phyloP scores from a whole-genome alignment of 2,797 vertebrate species.

The Orestias chungarensis region DNA sequence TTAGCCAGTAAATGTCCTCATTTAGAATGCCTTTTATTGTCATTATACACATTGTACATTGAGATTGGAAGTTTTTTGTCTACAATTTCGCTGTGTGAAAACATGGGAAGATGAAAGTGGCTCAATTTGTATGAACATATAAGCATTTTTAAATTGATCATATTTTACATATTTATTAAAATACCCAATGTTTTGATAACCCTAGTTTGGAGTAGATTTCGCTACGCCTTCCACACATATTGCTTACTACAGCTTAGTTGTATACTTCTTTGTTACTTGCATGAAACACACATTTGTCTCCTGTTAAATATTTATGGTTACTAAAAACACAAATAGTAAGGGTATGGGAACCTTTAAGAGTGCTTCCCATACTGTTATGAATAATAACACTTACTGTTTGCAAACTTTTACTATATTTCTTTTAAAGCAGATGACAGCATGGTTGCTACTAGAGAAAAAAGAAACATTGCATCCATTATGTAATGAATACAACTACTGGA shows the following conservation, averaged over 20 bases:
- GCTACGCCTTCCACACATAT: background rate
- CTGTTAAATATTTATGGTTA: background rate
- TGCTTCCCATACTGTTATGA: background rate
- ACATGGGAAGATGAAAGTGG: background rate
- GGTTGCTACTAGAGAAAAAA: background rate
- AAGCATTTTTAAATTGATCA: background rate
- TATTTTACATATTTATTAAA: background rate
- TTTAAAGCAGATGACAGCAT: background rate
- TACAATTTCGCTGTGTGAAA: background rate
- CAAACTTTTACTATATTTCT: background rate
- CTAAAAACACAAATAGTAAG: background rate
- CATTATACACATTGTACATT: too few relatives aligned
- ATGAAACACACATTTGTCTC: background rate
- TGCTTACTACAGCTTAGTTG: background rate
- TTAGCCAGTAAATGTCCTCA: too few relatives aligned
- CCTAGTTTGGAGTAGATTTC: background rate
- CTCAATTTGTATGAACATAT: background rate
- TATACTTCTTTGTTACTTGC: too few relatives aligned
- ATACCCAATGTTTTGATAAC: background rate
- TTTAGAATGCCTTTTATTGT: too few relatives aligned
- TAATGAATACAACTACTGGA: background rate
- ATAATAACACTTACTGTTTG: background rate
- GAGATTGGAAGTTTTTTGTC: too few relatives aligned
- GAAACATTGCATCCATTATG: background rate
- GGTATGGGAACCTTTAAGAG: background rate